Conservation (phyloP, 2,113 vertebrate genomes). For the Carassius auratus region DNA sequence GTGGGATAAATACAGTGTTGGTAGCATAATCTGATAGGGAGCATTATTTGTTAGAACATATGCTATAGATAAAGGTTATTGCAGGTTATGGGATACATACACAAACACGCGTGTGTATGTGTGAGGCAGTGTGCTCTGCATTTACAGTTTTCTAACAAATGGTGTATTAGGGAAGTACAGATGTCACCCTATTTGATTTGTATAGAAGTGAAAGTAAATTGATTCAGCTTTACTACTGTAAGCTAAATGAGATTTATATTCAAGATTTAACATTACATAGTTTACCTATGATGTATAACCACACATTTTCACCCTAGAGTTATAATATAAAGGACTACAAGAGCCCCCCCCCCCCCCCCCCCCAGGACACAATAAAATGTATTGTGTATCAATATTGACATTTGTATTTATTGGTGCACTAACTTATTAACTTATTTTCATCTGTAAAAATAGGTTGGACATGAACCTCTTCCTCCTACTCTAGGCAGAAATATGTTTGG, state of each 20-base stretch:
- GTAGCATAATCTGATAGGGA: too few species aligned
- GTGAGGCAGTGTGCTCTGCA: too few species aligned
- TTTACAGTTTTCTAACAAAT: too few species aligned
- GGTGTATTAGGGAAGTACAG: too few species aligned
- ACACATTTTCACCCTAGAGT: background rate
- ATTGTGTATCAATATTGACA: background rate
- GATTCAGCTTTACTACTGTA: background rate
- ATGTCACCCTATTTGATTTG: too few species aligned
- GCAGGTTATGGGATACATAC: background rate
- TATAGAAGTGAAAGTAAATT: background rate
- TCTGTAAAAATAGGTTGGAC: slow-evolving; percentile 80
- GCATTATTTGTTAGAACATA: too few species aligned
- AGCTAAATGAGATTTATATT: background rate
- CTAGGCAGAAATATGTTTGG: slow-evolving; percentile 92
- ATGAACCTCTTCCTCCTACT: slow-evolving; percentile 89
- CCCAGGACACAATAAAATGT: background rate
- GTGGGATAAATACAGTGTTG: too few species aligned
- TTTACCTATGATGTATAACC: background rate
- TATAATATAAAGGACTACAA: too few species aligned
- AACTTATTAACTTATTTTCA: background rate
- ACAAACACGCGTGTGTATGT: too few species aligned
- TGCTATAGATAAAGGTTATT: background rate
- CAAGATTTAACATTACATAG: background rate
- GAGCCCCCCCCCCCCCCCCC: too few species aligned
- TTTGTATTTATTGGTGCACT: background rate